Percentiles rank a stretch among this genome's conserved stretches.
Evolutionary conservation across 2,797 vertebrate species (phyloP).

Genomic region (Sebastes alutus): DNA sequence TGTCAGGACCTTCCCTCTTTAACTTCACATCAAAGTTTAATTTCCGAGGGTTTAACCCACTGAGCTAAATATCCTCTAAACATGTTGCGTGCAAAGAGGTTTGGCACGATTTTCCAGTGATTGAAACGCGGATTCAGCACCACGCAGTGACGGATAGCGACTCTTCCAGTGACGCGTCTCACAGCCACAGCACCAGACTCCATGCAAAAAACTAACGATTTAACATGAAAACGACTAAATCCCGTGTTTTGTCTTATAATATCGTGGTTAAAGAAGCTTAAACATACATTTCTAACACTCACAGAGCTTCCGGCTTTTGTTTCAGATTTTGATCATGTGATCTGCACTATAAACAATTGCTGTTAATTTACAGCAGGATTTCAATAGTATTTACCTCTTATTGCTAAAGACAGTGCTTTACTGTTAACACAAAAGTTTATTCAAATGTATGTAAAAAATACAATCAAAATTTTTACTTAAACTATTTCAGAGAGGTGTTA

Average conservation of each 20-base stretch:
- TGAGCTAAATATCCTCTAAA: neutral
- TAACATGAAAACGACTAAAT: accelerated
- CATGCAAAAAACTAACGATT: accelerated
- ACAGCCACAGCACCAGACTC: neutral
- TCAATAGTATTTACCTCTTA: too few relatives aligned
- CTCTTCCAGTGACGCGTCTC: neutral
- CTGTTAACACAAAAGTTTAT: too few relatives aligned
- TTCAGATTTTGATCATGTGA: neutral
- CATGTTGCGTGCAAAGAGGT: neutral
- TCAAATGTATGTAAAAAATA: too few relatives aligned
- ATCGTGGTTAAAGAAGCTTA: accelerated
- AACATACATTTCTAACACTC: neutral
- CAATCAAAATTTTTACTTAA: accelerated
- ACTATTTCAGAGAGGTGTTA: too few relatives aligned
- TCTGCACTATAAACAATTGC: too few relatives aligned
- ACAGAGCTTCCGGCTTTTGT: neutral
- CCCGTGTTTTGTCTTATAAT: accelerated
- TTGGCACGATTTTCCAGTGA: neutral
- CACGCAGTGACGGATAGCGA: conserved; percentile 83
- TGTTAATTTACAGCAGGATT: too few relatives aligned
- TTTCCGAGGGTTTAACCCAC: conserved; percentile 42
- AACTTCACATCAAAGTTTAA: conserved; percentile 45
- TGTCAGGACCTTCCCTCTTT: conserved; percentile 27
- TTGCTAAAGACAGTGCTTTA: too few relatives aligned
- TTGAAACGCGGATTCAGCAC: conserved; percentile 86